phyloP scores from a whole-genome alignment of 2,113 vertebrate genomes.

The Piprites chloris region DNA sequence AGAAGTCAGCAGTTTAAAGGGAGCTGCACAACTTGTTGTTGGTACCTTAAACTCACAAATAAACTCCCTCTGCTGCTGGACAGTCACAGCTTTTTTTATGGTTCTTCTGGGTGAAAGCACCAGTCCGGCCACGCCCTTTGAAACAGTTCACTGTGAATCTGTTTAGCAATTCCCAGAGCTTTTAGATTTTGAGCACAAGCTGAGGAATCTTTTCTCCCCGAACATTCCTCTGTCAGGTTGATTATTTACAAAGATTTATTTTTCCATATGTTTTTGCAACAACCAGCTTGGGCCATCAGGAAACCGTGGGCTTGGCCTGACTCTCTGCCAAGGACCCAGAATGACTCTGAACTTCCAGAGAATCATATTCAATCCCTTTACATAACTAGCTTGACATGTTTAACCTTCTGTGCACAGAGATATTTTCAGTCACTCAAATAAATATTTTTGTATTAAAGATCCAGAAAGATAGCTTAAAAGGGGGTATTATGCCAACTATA shows the following conservation, averaged over 20 bases:
- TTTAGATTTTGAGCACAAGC: conserved; percentile 15
- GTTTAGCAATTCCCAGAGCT: background rate
- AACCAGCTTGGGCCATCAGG: background rate
- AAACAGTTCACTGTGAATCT: background rate
- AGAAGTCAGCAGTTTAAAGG: background rate
- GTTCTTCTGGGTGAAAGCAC: background rate
- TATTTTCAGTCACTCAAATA: background rate
- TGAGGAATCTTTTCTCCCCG: background rate
- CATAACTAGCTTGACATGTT: background rate
- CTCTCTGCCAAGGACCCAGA: background rate
- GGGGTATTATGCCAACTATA: background rate
- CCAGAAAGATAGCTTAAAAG: background rate
- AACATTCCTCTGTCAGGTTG: background rate
- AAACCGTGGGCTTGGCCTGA: background rate
- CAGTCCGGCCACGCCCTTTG: background rate
- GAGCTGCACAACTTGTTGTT: background rate
- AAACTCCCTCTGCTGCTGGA: background rate
- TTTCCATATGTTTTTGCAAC: background rate
- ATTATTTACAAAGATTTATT: background rate
- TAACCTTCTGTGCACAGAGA: background rate
- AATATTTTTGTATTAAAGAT: background rate
- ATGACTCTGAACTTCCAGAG: background rate
- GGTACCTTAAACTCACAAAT: background rate
- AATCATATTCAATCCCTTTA: background rate
- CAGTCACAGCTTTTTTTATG: background rate